Base-by-base conservation (phyloP, 2,888 invertebrate species). In the Drosophila greeni region DNA sequence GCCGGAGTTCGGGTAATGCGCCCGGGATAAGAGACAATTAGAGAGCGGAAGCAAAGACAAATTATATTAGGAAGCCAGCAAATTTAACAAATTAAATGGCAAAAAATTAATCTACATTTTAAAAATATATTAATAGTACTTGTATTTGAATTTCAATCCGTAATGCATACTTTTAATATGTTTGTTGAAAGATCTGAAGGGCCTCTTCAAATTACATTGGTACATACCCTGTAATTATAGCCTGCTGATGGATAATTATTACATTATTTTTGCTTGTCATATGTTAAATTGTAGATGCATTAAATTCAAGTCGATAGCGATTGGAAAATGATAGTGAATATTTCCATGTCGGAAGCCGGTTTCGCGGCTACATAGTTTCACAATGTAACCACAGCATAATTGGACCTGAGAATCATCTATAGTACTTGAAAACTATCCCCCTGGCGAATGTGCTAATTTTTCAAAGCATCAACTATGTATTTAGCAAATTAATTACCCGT, bases 401-500 rank as follows among this genome's bases (percentile, higher is more conserved):
- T 37, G 36, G n/a, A 37, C 36, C 20, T 31, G 14, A 42, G 31
- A 16, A 31, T 16, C 33, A 16, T 23, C 42, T n/a, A n/a, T n/a
- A n/a, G 20, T n/a, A n/a, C 23, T 43, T 24, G 24, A n/a, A n/a
- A 14, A 14, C 8, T 39, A 51, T 20, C 54, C 40, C 54, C 51
- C 40, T 42, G 36, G 39, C 33, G 20, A 40, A 61, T 70, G 70
- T 40, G 54, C 54, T 52, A 70, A 70, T 67, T 70, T 61, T 67
- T 61, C 11, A 51, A 60, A 51, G 26, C 51, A 70, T 52, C 54
- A 61, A 45, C 70, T 53, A 43, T 58, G 68, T 79, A 66, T 69
- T 40, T 66, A 57, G 61, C 66, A 69, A 78, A 75, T 79, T 84
- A 75, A 79, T 81, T 78, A 75, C 62, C 52, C 66, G 60, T 58